Percentiles rank a stretch among this genome's conserved stretches.
Conservation (phyloP, 1,140 invertebrate genomes). For the Euborellia annulipes region DNA sequence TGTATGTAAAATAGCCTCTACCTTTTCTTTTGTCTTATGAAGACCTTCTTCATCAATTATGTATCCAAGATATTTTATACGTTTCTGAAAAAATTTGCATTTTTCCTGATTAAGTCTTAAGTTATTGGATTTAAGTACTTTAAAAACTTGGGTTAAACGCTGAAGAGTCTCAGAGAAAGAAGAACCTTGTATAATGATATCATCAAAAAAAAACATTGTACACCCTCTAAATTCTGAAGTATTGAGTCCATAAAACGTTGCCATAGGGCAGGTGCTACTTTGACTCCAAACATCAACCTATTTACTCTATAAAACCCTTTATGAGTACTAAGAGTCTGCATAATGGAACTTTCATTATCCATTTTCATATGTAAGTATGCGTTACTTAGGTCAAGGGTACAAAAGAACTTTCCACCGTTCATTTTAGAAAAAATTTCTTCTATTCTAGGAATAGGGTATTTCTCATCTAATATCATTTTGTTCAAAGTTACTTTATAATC, state of each 20-base stretch:
- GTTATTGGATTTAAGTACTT: no score
- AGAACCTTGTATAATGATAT: no score
- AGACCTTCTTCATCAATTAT: conserved; percentile 21
- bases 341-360: conserved; percentile 1
- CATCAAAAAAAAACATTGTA: conserved; percentile 18
- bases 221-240: conserved; percentile 14
- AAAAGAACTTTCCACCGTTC: conserved; percentile 12
- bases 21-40: conserved; percentile 24
- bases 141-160: no score
- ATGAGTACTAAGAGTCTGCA: conserved; percentile 19
- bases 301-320: conserved; percentile 21
- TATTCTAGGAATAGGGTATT: conserved; percentile 15
- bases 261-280: conserved; percentile 20
- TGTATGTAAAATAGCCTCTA: conserved; percentile 21
- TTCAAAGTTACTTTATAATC: conserved; percentile 26
- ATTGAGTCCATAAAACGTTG: conserved; percentile 24
- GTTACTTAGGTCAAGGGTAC: conserved; percentile 10
- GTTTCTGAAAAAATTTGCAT: conserved; percentile 16
- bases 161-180: no score
- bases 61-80: conserved; percentile 21
- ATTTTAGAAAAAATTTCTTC: conserved; percentile 15
- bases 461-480: conserved; percentile 11
- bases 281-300: conserved; percentile 24
- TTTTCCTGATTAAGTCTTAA: conserved; percentile 13
- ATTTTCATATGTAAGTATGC: conserved; percentile 1